Evolutionary conservation across 1,140 invertebrate genomes (phyloP).

Genomic region (Pinna nobilis): DNA sequence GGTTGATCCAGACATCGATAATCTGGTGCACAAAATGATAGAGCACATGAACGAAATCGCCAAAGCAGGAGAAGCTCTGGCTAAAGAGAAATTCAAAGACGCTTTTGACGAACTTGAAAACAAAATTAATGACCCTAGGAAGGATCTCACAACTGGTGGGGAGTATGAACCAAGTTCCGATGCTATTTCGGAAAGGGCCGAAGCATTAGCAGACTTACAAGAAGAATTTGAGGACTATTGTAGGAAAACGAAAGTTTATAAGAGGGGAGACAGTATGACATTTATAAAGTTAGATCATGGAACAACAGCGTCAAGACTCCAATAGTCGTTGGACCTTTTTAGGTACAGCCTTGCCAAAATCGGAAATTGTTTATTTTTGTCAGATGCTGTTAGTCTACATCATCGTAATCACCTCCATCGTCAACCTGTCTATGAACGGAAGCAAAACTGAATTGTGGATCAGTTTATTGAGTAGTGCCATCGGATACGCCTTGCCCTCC

Average conservation of each 20-base stretch:
- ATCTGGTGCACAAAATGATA: conserved; percentile 15
- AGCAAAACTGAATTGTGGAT: conserved; percentile 19
- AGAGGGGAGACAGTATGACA: not conserved
- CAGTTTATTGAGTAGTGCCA: conserved; percentile 27
- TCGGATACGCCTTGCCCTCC: conserved; percentile 23
- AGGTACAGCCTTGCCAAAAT: conserved; percentile 6
- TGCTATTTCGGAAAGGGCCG: conserved; percentile 9
- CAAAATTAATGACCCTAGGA: not conserved
- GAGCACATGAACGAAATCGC: conserved; percentile 18
- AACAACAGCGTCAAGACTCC: not conserved
- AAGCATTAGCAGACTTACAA: not conserved
- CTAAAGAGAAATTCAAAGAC: conserved; percentile 1
- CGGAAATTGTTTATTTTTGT: conserved; percentile 35
- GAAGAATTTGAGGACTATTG: conserved; percentile 27
- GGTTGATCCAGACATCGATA: not conserved
- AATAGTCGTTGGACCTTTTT: not conserved
- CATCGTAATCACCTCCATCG: conserved; percentile 25
- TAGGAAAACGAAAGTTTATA: not conserved
- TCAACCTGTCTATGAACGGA: conserved; percentile 11
- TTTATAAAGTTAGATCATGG: not conserved
- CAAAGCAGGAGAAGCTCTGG: not conserved
- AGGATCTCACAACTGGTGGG: not conserved
- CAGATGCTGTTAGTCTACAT: conserved; percentile 34
- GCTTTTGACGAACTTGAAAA: not conserved
- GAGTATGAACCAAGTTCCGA: not conserved